Percentiles rank a stretch among this genome's conserved stretches.
phyloP scores from a whole-genome alignment of 2,113 vertebrate species.

The Leptobrachium ailaonicum region DNA sequence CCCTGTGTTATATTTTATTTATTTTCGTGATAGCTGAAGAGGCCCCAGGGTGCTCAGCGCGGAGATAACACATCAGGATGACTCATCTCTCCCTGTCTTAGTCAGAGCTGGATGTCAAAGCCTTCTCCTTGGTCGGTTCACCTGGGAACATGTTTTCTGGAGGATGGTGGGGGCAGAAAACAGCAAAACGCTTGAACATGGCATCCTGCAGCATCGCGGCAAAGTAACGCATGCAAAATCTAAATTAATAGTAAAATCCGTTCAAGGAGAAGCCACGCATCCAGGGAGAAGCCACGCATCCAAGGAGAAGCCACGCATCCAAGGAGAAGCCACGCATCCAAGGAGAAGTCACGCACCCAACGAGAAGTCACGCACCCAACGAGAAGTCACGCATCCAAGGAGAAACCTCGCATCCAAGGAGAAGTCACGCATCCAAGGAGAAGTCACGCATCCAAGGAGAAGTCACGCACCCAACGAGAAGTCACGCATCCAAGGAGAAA shows the following conservation, averaged over 20 bases:
- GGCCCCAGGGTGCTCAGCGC: not conserved
- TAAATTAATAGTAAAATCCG: not conserved
- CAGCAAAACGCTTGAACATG: not conserved
- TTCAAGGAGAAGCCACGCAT: not conserved
- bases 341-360: too few species aligned
- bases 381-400: too few species aligned
- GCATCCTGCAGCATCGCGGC: not conserved
- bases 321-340: too few species aligned
- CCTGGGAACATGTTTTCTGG: not conserved
- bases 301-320: too few species aligned
- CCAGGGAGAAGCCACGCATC: too few species aligned
- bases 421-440: too few species aligned
- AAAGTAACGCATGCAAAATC: too few species aligned
- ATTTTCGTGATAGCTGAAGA: not conserved
- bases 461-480: too few species aligned
- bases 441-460: too few species aligned
- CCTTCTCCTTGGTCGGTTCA: slow-evolving; percentile 8
- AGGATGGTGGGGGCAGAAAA: not conserved
- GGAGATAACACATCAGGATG: slow-evolving; percentile 4
- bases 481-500: too few species aligned
- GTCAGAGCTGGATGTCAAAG: slow-evolving; percentile 18
- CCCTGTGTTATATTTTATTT: not conserved
- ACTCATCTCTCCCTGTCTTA: slow-evolving; percentile 17
- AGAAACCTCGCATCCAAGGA: too few species aligned
- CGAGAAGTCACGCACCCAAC: too few species aligned